Conservation (phyloP, 2,113 vertebrate species). For the Bungarus multicinctus region DNA sequence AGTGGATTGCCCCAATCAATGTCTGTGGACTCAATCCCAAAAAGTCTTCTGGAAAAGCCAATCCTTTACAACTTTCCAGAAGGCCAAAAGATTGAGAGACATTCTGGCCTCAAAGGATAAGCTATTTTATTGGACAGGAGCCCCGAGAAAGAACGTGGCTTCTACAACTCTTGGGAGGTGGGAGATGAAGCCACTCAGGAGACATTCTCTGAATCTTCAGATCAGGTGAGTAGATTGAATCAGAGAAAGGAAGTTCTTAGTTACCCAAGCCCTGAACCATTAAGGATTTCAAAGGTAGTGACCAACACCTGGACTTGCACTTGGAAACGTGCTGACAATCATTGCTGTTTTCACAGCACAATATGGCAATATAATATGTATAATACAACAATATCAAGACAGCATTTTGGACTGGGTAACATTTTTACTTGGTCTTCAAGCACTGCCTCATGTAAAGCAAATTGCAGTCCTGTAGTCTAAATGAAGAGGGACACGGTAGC, state of each 20-base stretch:
- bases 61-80: neutral
- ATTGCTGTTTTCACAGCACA: neutral
- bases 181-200: neutral
- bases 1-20: neutral
- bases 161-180: neutral
- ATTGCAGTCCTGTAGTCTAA: neutral
- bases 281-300: neutral
- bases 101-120: neutral
- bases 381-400: neutral
- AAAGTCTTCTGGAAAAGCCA: neutral
- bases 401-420: neutral
- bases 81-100: neutral
- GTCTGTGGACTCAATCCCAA: neutral
- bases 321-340: neutral
- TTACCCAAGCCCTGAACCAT: neutral
- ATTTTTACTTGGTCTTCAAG: neutral
- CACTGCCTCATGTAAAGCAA: neutral
- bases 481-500: neutral
- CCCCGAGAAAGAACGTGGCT: neutral
- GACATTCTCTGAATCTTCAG: neutral
- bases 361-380: neutral
- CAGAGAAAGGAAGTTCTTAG: neutral
- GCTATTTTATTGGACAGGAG: neutral
- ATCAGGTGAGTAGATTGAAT: neutral
- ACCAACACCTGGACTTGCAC: neutral